phyloP scores from a whole-genome alignment of 2,888 invertebrate species.

The Hyposoter dolosus region DNA sequence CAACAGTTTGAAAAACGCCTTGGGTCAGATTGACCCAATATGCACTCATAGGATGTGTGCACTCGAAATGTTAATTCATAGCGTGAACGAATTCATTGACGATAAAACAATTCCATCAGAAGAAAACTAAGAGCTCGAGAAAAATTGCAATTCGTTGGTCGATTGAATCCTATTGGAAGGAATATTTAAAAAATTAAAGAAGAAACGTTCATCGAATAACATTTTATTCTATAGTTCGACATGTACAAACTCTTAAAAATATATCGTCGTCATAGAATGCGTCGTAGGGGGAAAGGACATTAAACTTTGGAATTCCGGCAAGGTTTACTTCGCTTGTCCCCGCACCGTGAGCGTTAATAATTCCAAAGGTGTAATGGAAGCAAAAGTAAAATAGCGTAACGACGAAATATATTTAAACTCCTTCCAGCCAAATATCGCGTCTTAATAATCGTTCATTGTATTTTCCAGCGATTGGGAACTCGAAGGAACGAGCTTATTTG shows the following conservation, averaged over 20 bases:
- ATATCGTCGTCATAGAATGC: constrained; percentile 40
- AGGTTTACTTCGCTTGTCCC: neutral
- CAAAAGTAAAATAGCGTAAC: neutral
- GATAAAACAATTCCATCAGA: neutral
- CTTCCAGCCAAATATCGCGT: constrained; percentile 8
- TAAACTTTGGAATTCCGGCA: neutral
- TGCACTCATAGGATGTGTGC: no score
- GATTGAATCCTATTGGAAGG: neutral
- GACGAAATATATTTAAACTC: neutral
- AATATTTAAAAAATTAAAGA: neutral
- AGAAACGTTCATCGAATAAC: neutral
- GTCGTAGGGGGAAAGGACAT: neutral
- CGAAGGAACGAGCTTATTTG: constrained; percentile 14
- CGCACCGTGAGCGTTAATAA: neutral
- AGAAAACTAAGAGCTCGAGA: neutral
- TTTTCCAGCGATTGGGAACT: constrained; percentile 23
- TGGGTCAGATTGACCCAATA: no score
- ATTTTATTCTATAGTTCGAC: constrained; percentile 51
- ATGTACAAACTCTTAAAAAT: constrained; percentile 64
- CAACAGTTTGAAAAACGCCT: no score
- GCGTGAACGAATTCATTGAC: neutral
- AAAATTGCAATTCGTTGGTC: neutral
- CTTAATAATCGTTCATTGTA: constrained; percentile 22
- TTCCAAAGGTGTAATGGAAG: constrained; percentile 25
- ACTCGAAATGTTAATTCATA: no score